Base-by-base conservation (phyloP, 2,888 invertebrate genomes). In the Caradrina kadenii region DNA sequence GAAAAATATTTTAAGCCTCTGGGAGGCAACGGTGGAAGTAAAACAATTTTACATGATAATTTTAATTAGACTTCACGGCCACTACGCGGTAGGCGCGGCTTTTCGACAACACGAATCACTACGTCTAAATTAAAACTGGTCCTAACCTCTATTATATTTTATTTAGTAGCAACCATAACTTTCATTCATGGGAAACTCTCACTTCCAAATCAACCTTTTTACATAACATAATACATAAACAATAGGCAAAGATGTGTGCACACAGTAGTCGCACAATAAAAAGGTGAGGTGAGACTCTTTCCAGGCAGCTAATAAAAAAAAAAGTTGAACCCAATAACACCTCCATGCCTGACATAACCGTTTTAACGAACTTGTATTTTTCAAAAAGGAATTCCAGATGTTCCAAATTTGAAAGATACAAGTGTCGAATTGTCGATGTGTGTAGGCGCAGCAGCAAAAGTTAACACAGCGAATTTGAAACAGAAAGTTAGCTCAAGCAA, bases 41-140 rank as follows among this genome's bases (percentile, higher is more conserved):
- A 21, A 31, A 50, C 49, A 50, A 63, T 55, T 73, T 76, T 55
- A 67, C 78, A 67, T 76, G 76, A 73, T 67, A 17, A 49, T 63
- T 67, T 77, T 73, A 76, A 76, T 76, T 72, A 60, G 21, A 22
- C 52, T 42, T 75, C 21, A 59, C 35, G 59, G 55, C 55, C 55
- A 48, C 63, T 55, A 52, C 7, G 52, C 15, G 50, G 48, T n/a
- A 21, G 76, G 76, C 52, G 78, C 67, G 76, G 73, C 48, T 72
- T 72, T 60, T 56, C 19, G 31, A 35, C 42, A 66, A 19, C 77
- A 72, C 63, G 77, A 76, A 76, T 55, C 59, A 76, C 71, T 65
- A 76, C 48, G 31, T 35, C 19, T 11, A 54, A 76, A 76, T 72
- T 45, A 59, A 75, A 65, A 62, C 17, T 54, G 45, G 10, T 63